These are phyloP conservation scores for Sphinx pinastri DNA, from an alignment of 2,888 invertebrate genomes.

Conservation along the genomic window DNA sequence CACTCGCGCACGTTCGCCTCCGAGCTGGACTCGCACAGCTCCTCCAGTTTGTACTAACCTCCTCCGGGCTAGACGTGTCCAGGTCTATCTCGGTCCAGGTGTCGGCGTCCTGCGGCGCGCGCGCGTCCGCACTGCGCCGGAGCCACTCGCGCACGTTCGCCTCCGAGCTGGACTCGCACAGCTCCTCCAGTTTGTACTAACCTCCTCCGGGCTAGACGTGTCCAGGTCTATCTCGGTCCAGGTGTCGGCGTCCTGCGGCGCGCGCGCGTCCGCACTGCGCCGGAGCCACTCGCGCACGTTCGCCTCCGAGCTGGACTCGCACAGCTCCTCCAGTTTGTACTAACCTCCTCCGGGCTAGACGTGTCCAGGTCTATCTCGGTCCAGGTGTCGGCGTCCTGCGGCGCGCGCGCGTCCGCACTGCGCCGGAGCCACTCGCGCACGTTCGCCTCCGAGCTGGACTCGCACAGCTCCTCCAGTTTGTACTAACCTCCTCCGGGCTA, in stretches of 20 bases:
- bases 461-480: constrained; percentile 66
- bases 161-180: constrained; percentile 63
- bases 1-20: constrained; percentile 74
- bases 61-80: constrained; percentile 29
- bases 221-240: constrained; percentile 90
- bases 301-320: constrained; percentile 64
- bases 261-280: constrained; percentile 53
- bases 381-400: constrained; percentile 47
- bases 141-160: constrained; percentile 75
- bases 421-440: constrained; percentile 74
- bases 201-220: constrained; percentile 87
- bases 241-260: constrained; percentile 75
- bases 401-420: constrained; percentile 50
- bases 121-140: constrained; percentile 56
- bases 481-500: constrained; percentile 84
- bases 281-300: constrained; percentile 74
- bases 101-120: constrained; percentile 21
- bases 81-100: constrained; percentile 24
- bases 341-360: constrained; percentile 86
- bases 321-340: constrained; percentile 64
- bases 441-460: constrained; percentile 63
- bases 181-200: constrained; percentile 62
- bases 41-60: constrained; percentile 57
- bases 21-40: constrained; percentile 62
- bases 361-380: background rate